phyloP scores from a whole-genome alignment of 2,113 vertebrate genomes.

The Ceyx cyanopectus region DNA sequence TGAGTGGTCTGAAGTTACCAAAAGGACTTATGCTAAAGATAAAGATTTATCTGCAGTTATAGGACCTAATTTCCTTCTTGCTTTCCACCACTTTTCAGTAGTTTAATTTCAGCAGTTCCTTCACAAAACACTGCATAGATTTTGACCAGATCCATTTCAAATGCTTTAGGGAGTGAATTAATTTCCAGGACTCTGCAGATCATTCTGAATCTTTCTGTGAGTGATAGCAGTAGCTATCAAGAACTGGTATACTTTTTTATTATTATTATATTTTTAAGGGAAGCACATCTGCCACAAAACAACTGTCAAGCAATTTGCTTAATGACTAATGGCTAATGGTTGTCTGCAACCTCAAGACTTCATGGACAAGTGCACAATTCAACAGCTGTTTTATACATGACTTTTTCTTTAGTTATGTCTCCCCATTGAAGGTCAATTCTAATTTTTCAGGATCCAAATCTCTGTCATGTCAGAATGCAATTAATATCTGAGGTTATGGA shows the following conservation, averaged over 20 bases:
- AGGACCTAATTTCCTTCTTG: conserved; percentile 35
- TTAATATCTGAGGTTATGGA: not conserved
- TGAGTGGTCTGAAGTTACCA: conserved; percentile 18
- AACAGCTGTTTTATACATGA: not conserved
- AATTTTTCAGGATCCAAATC: not conserved
- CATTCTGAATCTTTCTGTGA: not conserved
- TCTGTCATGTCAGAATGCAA: not conserved
- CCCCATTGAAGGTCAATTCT: not conserved
- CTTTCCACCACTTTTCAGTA: conserved; percentile 14
- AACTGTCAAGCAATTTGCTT: not conserved
- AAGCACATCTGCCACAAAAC: not conserved
- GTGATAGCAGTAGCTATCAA: not conserved
- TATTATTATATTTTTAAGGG: not conserved
- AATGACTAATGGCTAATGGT: not conserved
- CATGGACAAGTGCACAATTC: not conserved
- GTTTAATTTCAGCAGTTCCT: conserved; percentile 14
- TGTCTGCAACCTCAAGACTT: not conserved
- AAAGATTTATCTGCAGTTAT: conserved; percentile 4
- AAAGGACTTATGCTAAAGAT: conserved; percentile 22
- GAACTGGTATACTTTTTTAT: not conserved
- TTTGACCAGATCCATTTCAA: conserved; percentile 23
- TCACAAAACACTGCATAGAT: not conserved
- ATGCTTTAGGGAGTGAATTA: conserved; percentile 11
- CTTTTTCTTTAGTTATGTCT: not conserved
- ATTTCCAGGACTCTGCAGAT: not conserved